Evolutionary conservation across 2,888 invertebrate species (phyloP).

Genomic region (Hesperia comma): DNA sequence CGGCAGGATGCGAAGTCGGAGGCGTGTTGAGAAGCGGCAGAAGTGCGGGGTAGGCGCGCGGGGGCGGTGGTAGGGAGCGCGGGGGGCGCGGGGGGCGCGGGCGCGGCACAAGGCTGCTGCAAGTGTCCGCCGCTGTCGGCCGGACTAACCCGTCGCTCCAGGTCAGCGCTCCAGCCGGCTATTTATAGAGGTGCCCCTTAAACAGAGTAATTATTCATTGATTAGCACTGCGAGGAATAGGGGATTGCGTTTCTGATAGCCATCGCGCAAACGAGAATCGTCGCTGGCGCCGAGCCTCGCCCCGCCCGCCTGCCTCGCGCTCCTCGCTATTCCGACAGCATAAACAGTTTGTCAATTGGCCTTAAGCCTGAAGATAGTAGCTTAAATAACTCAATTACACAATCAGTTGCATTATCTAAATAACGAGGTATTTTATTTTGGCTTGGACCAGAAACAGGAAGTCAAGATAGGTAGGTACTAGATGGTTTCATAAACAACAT

Average conservation of each 20-base stretch:
- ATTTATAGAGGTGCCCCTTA: slow-evolving; percentile 84
- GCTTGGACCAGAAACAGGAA: neutral
- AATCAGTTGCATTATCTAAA: slow-evolving; percentile 13
- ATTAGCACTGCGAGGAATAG: slow-evolving; percentile 84
- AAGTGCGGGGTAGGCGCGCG: too few relatives aligned
- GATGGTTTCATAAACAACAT: too few relatives aligned
- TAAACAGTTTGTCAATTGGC: slow-evolving; percentile 38
- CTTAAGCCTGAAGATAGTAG: slow-evolving; percentile 25
- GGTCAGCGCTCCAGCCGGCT: slow-evolving; percentile 84
- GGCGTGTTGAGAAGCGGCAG: slow-evolving; percentile 72
- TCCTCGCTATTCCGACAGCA: slow-evolving; percentile 41
- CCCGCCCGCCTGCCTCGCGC: slow-evolving; percentile 48
- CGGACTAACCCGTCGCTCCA: slow-evolving; percentile 83
- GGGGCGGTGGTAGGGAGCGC: slow-evolving; percentile 44
- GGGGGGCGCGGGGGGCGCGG: slow-evolving; percentile 45
- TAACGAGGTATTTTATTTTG: neutral
- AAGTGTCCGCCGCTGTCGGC: slow-evolving; percentile 80
- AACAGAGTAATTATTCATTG: slow-evolving; percentile 85
- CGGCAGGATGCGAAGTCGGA: slow-evolving; percentile 73
- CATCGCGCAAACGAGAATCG: slow-evolving; percentile 80
- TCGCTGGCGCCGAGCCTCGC: slow-evolving; percentile 72
- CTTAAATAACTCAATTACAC: slow-evolving; percentile 24
- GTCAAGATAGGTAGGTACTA: too few relatives aligned
- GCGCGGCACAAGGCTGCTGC: slow-evolving; percentile 67
- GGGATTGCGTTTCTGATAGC: slow-evolving; percentile 83